phyloP scores from a whole-genome alignment of 2,113 vertebrate genomes.

The Urocolius indicus region DNA sequence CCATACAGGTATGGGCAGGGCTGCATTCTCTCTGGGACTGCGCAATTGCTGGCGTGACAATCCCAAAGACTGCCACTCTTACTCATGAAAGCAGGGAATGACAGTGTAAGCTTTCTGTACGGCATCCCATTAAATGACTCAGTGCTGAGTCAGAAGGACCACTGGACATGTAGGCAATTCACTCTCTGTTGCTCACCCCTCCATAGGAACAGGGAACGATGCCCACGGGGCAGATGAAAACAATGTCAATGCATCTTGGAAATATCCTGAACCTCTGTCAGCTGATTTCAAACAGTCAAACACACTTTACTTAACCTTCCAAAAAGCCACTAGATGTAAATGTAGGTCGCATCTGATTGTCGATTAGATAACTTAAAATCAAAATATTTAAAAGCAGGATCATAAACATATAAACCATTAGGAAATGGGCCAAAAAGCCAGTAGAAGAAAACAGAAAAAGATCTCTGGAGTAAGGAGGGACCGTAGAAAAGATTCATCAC shows the following conservation, averaged over 20 bases:
- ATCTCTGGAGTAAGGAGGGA: background rate
- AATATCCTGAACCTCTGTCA: background rate
- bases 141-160: constrained; percentile 24
- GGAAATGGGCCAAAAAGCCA: background rate
- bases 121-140: constrained; percentile 36
- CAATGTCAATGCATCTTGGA: background rate
- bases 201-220: background rate
- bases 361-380: background rate
- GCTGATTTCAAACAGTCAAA: background rate
- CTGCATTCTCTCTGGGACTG: background rate
- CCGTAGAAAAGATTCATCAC: background rate
- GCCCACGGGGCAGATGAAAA: background rate
- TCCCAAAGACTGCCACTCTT: background rate
- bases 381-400: background rate
- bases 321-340: background rate
- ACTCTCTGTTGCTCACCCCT: constrained; percentile 10
- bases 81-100: background rate
- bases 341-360: background rate
- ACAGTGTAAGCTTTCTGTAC: constrained; percentile 2
- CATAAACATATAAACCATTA: background rate
- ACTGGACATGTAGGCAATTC: background rate
- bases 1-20: background rate
- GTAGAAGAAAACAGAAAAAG: background rate
- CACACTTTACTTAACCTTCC: background rate
- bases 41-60: background rate